phyloP scores from a whole-genome alignment of 2,797 vertebrate genomes.

The Gambusia yucatana region DNA sequence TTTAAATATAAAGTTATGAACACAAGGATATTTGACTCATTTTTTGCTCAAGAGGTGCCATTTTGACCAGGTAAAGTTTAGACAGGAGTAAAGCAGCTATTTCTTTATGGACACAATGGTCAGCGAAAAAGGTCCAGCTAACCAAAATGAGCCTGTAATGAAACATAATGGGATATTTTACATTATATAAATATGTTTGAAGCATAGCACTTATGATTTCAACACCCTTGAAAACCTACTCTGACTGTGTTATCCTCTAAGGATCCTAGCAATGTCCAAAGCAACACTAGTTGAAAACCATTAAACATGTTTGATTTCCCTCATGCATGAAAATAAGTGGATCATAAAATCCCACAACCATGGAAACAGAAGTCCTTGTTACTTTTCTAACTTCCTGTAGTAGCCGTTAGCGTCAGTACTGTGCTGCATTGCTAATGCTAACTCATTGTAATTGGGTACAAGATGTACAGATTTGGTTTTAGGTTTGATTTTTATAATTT shows the following conservation, averaged over 20 bases:
- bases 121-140: background rate
- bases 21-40: constrained; percentile 40
- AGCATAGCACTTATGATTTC: background rate
- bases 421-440: background rate
- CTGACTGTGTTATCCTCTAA: background rate
- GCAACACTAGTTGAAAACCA: background rate
- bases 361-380: background rate
- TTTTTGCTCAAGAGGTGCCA: background rate
- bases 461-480: background rate
- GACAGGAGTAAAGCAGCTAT: background rate
- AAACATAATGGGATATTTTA: background rate
- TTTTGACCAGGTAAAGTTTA: background rate
- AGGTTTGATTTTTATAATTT: background rate
- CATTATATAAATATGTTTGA: background rate
- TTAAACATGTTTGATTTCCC: background rate
- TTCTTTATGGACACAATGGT: background rate
- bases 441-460: background rate
- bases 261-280: background rate
- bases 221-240: background rate
- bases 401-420: background rate
- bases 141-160: background rate
- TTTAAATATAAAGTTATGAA: constrained; percentile 91
- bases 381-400: background rate
- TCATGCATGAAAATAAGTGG: background rate
- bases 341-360: background rate